Percentiles rank a stretch among this genome's conserved stretches.
These are phyloP conservation scores for Apostichopus parvimensis DNA, from an alignment of 35 echinoderm and acorn worm genomes.

Conservation along the genomic window DNA sequence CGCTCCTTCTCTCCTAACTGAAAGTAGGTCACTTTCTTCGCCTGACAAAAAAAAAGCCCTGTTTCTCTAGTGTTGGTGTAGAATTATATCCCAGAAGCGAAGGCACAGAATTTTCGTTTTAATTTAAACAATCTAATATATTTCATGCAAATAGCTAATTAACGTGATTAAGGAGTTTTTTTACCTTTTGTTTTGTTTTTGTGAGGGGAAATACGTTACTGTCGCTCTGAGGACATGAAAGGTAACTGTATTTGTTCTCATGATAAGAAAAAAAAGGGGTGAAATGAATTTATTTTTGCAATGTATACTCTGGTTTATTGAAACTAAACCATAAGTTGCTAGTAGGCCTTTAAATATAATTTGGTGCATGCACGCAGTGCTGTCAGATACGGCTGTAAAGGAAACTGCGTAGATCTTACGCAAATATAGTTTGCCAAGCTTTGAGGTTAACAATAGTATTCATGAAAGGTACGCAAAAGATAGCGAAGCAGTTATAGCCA, in stretches of 20 bases:
- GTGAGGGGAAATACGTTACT: neutral
- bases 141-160: slow-evolving; percentile 17
- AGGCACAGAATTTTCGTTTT: neutral
- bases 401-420: too few relatives aligned
- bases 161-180: slow-evolving; percentile 15
- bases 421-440: too few relatives aligned
- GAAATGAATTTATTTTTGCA: too few relatives aligned
- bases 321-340: too few relatives aligned
- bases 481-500: too few relatives aligned
- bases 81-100: neutral
- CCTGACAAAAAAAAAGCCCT: neutral
- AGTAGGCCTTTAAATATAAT: too few relatives aligned
- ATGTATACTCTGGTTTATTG: too few relatives aligned
- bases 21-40: neutral
- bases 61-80: neutral
- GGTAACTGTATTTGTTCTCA: neutral
- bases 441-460: too few relatives aligned
- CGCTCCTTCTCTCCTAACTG: neutral
- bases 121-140: slow-evolving; percentile 38
- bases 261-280: neutral
- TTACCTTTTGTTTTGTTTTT: neutral
- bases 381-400: too few relatives aligned
- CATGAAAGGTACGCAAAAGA: too few relatives aligned
- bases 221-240: neutral
- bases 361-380: too few relatives aligned